Base-by-base conservation (phyloP, 1,140 invertebrate species). In the Grapholita molesta region DNA sequence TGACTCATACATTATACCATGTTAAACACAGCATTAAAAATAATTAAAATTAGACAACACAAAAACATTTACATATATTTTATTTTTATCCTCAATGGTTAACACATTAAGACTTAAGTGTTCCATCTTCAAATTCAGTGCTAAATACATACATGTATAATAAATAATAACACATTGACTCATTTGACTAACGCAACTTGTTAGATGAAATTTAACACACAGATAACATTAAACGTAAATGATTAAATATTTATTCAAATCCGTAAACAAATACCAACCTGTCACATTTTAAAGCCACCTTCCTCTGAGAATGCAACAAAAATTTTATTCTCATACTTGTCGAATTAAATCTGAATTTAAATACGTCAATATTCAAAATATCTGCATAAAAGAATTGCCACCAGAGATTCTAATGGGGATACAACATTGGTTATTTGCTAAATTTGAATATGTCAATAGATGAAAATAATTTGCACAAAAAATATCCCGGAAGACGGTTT, bases 371-470 rank as follows among this genome's bases (percentile, higher is more conserved):
- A 48, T 9, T 48, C 7, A 48, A 48, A 48, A 48, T 21, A 21
- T 21, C 42, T 21, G n/a, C 18, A 48, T n/a, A 48, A 15, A 0
- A 48, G 9, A 48, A 21, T 48, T 21, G 15, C 15, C n/a, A 61
- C 12, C 24, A 9, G n/a, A 15, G 8, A 28, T 61, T 23, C 12
- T 24, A 48, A 48, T 48, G 42, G 15, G 42, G 15, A 48, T 21
- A 70, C 76, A 74, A 64, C 23, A 57, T 75, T 74, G 65, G 71
- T 85, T 81, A 81, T 78, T 66, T 48, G 25, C 23, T 65, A 66
- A 70, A 87, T 88, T 86, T 85, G 75, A 77, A 90, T 90, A 90
- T 55, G 77, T 84, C 83, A 75, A 86, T 88, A 83, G 64, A 18
- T 66, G 61, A 70, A 57, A 64, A 61, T 73, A 75, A 73, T 70